Percentiles rank a stretch among this genome's conserved stretches.
Conservation (phyloP, 1,140 invertebrate genomes). For the Lepidurus apus region DNA sequence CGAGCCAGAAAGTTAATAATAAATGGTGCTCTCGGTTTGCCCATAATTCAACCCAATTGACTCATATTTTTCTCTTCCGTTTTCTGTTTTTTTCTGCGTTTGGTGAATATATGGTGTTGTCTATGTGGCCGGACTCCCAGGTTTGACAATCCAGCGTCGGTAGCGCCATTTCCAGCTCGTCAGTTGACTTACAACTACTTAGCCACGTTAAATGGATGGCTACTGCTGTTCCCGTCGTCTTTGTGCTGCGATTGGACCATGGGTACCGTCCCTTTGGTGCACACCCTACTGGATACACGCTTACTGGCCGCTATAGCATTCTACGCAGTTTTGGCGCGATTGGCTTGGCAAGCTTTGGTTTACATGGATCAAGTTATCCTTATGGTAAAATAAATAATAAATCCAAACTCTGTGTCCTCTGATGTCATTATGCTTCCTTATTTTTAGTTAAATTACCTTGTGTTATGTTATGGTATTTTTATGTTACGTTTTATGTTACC, state of each 20-base stretch:
- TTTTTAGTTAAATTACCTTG: background rate
- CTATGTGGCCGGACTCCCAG: slow-evolving; percentile 47
- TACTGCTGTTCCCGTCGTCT: slow-evolving; percentile 79
- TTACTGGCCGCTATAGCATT: slow-evolving; percentile 77
- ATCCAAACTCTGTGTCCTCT: no score
- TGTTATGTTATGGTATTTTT: background rate
- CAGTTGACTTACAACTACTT: slow-evolving; percentile 93
- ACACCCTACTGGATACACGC: slow-evolving; percentile 68
- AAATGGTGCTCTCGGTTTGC: background rate
- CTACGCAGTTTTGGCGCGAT: slow-evolving; percentile 57
- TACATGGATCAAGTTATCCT: slow-evolving; percentile 32
- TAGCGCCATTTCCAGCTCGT: slow-evolving; percentile 65
- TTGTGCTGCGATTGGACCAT: slow-evolving; percentile 98
- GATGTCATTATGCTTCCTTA: no score
- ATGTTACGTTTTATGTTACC: no score
- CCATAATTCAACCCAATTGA: slow-evolving; percentile 1
- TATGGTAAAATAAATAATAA: slow-evolving; percentile 26
- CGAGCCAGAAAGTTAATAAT: background rate
- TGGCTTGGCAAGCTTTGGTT: slow-evolving; percentile 58
- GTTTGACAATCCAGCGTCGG: slow-evolving; percentile 89
- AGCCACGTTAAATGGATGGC: slow-evolving; percentile 81
- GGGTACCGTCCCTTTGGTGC: slow-evolving; percentile 86
- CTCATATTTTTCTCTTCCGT: background rate
- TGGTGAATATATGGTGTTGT: background rate
- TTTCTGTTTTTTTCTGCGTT: background rate